These are phyloP conservation scores for Charanyca ferruginea DNA, from an alignment of 2,888 invertebrate genomes.

Conservation along the genomic window DNA sequence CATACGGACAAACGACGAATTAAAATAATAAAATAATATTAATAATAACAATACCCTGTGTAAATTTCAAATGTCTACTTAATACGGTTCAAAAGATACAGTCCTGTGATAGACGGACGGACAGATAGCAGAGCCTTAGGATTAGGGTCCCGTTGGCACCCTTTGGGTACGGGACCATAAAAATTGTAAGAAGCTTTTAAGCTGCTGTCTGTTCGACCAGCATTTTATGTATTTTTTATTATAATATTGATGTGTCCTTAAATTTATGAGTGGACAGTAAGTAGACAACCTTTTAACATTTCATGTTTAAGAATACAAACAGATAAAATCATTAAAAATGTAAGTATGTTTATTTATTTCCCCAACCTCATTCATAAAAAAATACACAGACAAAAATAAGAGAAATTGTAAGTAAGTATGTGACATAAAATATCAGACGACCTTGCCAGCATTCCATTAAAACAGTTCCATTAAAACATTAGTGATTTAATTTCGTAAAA, in stretches of 20 bases:
- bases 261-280: neutral
- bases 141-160: too few species aligned
- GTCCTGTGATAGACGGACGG: too few species aligned
- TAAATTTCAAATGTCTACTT: too few species aligned
- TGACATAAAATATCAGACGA: constrained; percentile 52
- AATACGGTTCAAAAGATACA: too few species aligned
- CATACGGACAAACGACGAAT: too few species aligned
- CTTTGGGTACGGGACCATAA: neutral
- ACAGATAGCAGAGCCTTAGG: too few species aligned
- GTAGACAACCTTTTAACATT: neutral
- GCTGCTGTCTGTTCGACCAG: neutral
- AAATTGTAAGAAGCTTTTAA: constrained; percentile 2
- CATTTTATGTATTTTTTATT: too few species aligned
- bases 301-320: neutral
- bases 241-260: neutral
- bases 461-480: constrained; percentile 35
- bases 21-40: too few species aligned
- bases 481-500: constrained; percentile 41
- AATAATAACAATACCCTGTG: too few species aligned
- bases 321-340: constrained; percentile 2
- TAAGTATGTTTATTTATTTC: neutral
- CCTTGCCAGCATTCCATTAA: constrained; percentile 49
- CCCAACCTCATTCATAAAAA: constrained; percentile 28
- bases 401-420: constrained; percentile 38
- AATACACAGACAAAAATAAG: constrained; percentile 39